Percentiles rank a stretch among this genome's conserved stretches.
phyloP scores from a whole-genome alignment of 2,797 vertebrate genomes.

The Poecilia velifera region DNA sequence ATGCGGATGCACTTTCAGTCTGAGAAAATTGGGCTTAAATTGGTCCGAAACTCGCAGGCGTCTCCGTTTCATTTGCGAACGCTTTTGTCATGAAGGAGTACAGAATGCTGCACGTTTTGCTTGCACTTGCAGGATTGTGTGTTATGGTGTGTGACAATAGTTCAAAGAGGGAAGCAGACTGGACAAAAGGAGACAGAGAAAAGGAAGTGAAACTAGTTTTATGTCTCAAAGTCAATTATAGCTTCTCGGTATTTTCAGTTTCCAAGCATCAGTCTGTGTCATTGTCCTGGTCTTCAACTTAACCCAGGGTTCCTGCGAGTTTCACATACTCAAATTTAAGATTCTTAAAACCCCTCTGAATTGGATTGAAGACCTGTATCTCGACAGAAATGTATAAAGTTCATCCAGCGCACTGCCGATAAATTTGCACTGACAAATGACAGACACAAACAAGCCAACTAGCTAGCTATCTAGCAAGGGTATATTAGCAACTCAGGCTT shows the following conservation, averaged over 20 bases:
- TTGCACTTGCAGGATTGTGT: neutral
- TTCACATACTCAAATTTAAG: no score
- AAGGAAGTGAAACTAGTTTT: constrained; percentile 33
- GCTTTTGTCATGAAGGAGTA: neutral
- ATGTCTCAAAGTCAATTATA: neutral
- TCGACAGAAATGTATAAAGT: no score
- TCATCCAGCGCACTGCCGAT: no score
- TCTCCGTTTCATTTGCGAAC: no score
- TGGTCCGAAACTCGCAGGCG: neutral
- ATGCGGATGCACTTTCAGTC: constrained; percentile 29
- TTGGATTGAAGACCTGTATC: no score
- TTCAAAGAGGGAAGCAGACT: neutral
- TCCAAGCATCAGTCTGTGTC: neutral
- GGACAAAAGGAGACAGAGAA: neutral
- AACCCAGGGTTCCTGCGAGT: no score
- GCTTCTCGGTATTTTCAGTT: neutral
- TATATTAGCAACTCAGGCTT: no score
- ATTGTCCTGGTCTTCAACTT: neutral
- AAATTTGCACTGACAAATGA: no score
- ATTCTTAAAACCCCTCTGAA: no score
- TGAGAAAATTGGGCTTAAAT: constrained; percentile 25
- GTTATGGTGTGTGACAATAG: neutral
- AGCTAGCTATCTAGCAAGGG: no score
- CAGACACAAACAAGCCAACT: no score
- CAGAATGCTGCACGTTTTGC: neutral